phyloP scores from a whole-genome alignment of 2,888 invertebrate species.

The Acanthopleura granulata region DNA sequence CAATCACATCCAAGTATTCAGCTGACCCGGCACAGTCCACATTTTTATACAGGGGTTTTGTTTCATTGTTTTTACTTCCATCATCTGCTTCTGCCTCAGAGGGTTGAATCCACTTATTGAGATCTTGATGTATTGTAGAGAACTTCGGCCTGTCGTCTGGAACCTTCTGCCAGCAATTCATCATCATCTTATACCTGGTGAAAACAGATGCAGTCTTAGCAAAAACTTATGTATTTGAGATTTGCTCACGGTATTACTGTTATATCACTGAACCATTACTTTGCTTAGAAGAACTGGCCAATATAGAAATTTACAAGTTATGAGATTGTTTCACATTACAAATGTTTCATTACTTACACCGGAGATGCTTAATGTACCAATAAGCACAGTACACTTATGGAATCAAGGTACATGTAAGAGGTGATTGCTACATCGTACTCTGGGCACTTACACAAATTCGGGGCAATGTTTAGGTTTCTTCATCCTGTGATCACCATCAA shows the following conservation, averaged over 20 bases:
- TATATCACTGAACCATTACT: too few relatives aligned
- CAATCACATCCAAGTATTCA: conserved; percentile 47
- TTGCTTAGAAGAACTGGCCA: too few relatives aligned
- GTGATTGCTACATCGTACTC: not conserved
- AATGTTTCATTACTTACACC: not conserved
- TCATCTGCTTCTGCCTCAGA: conserved; percentile 35
- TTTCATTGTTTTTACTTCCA: conserved; percentile 37
- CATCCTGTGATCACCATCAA: conserved; percentile 68
- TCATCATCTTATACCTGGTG: conserved; percentile 56
- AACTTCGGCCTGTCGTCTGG: conserved; percentile 60
- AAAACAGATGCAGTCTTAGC: not conserved
- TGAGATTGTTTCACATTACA: too few relatives aligned
- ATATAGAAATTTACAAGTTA: too few relatives aligned
- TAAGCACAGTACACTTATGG: too few relatives aligned
- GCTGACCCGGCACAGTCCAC: conserved; percentile 47
- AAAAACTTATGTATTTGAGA: too few relatives aligned
- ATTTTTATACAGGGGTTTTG: conserved; percentile 46
- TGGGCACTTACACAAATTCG: conserved; percentile 65
- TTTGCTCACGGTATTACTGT: too few relatives aligned
- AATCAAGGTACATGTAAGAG: not conserved
- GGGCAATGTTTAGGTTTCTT: conserved; percentile 71
- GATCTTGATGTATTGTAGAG: conserved; percentile 46
- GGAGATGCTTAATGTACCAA: too few relatives aligned
- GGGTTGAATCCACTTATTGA: conserved; percentile 39
- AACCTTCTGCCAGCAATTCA: conserved; percentile 57